phyloP scores from a whole-genome alignment of 2,797 vertebrate species.

The Ptychobarbus kaznakovi region DNA sequence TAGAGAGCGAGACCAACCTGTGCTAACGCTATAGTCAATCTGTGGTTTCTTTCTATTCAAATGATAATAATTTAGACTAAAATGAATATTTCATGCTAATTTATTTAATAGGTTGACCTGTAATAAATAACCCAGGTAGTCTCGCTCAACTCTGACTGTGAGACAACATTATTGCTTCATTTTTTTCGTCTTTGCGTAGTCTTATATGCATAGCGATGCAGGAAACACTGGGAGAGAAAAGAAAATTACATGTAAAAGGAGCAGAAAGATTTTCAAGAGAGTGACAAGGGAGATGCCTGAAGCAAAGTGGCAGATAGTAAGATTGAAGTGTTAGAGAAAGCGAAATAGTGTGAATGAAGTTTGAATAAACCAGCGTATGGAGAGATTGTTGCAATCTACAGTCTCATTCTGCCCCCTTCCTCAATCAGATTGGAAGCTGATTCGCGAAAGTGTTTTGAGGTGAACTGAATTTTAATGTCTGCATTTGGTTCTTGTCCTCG shows the following conservation, averaged over 20 bases:
- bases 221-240: neutral
- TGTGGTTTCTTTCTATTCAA: neutral
- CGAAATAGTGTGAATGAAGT: neutral
- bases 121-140: neutral
- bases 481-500: neutral
- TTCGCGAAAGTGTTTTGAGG: conserved; percentile 29
- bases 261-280: neutral
- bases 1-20: neutral
- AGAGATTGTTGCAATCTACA: too few species aligned
- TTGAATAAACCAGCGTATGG: neutral
- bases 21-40: neutral
- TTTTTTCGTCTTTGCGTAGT: neutral
- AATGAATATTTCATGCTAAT: conserved; percentile 11
- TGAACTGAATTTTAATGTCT: conserved; percentile 22
- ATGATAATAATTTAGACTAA: neutral
- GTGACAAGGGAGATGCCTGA: neutral
- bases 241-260: neutral
- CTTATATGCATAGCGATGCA: neutral
- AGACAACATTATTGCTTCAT: neutral
- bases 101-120: conserved; percentile 1
- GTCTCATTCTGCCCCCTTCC: too few species aligned
- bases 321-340: neutral
- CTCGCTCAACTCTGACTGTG: neutral
- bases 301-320: neutral
- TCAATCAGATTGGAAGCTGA: conserved; percentile 8